These are phyloP conservation scores for Aegithalos caudatus DNA, from an alignment of 2,113 vertebrate species.

Conservation along the genomic window DNA sequence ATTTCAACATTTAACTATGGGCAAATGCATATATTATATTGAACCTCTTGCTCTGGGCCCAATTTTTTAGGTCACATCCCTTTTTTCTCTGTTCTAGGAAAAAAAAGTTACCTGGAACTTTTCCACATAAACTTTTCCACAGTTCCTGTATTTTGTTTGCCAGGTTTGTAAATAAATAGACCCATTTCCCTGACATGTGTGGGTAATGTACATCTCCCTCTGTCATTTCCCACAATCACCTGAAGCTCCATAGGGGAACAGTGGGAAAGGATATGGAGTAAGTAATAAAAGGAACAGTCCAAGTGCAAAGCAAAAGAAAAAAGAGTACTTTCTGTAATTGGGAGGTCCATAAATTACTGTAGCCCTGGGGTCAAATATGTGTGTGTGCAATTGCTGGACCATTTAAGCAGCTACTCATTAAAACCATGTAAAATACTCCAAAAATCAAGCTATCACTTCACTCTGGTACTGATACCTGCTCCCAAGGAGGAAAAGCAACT, in stretches of 20 bases:
- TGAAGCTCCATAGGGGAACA: background rate
- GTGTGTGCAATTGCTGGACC: slow-evolving; percentile 42
- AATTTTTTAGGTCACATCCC: background rate
- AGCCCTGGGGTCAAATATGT: slow-evolving; percentile 58
- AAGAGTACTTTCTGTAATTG: slow-evolving; percentile 28
- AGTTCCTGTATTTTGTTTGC: background rate
- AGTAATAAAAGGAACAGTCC: background rate
- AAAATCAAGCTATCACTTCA: slow-evolving; percentile 42
- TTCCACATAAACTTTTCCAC: background rate
- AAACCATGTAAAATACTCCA: slow-evolving; percentile 48
- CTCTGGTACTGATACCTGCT: background rate
- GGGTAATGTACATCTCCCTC: background rate
- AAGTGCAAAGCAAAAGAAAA: slow-evolving; percentile 10
- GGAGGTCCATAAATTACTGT: slow-evolving; percentile 52
- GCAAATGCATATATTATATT: slow-evolving; percentile 2
- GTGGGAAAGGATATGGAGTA: background rate
- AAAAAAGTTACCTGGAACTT: background rate
- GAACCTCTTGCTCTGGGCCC: background rate
- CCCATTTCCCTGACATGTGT: background rate
- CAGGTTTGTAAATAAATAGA: background rate
- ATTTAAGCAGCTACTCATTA: slow-evolving; percentile 56
- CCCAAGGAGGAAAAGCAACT: background rate
- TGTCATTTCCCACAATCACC: background rate
- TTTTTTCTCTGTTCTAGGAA: background rate
- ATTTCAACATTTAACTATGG: slow-evolving; percentile 63